Percentiles rank a stretch among this genome's conserved stretches.
Conservation (phyloP, 2,113 vertebrate genomes). For the Tetrao urogallus region DNA sequence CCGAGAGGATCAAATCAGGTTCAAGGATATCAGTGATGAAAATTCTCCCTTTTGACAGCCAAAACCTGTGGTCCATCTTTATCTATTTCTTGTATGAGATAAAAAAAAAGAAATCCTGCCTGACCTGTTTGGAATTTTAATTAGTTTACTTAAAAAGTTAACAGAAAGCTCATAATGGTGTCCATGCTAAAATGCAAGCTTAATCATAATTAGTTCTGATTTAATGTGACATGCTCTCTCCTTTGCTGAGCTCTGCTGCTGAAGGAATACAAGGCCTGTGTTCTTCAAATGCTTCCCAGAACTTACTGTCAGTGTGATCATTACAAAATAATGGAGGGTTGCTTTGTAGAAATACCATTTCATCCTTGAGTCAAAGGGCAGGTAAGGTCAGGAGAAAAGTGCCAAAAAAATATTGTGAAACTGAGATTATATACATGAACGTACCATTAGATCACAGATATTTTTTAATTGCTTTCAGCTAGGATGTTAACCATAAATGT, state of each 20-base stretch:
- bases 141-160: background rate
- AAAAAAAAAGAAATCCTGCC: background rate
- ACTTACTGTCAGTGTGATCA: background rate
- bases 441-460: background rate
- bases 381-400: background rate
- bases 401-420: background rate
- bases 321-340: constrained; percentile 10
- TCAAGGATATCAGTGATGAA: constrained; percentile 89
- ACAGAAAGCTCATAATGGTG: background rate
- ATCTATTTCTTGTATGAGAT: background rate
- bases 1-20: constrained; percentile 69
- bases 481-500: constrained; percentile 44
- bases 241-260: background rate
- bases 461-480: constrained; percentile 48
- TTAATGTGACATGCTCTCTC: background rate
- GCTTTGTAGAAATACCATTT: constrained; percentile 39
- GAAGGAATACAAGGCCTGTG: background rate
- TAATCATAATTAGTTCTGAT: background rate
- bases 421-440: constrained; percentile 4
- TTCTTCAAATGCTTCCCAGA: constrained; percentile 31
- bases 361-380: constrained; percentile 13
- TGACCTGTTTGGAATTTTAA: background rate
- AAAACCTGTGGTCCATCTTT: constrained; percentile 72
- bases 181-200: constrained; percentile 14
- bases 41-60: constrained; percentile 82